A percentile compares a stretch with the other conserved stretches of the same genome.
phyloP scores from a whole-genome alignment of 2,797 vertebrate species.

The Ictinia mississippiensis region DNA sequence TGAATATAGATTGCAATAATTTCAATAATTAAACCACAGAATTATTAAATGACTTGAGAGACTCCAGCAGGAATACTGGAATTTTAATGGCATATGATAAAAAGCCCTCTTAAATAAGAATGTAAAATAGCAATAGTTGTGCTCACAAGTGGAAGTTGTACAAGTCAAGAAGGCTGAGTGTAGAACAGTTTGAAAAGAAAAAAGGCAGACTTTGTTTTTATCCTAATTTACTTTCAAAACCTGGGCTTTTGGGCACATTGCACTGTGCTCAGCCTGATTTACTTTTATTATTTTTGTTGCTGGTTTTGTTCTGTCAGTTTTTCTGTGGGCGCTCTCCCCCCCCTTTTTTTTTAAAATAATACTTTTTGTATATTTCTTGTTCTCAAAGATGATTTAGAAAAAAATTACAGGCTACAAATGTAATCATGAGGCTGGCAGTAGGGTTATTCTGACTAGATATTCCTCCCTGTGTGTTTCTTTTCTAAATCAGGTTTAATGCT shows the following conservation, averaged over 20 bases:
- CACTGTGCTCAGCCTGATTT: neutral
- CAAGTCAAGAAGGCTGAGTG: neutral
- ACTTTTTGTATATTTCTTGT: neutral
- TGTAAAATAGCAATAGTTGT: neutral
- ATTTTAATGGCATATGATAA: neutral
- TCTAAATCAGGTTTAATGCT: neutral
- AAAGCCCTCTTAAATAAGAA: neutral
- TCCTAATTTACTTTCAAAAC: neutral
- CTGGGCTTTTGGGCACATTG: neutral
- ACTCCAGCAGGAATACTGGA: neutral
- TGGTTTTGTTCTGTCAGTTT: neutral
- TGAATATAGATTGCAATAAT: neutral
- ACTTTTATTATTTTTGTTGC: neutral
- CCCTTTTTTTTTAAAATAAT: neutral
- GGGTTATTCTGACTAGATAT: neutral
- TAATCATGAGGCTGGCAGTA: neutral
- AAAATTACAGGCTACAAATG: neutral
- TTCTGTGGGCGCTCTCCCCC: neutral
- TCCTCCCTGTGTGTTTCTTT: neutral
- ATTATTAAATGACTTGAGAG: neutral
- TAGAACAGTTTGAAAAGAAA: neutral
- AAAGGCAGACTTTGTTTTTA: neutral
- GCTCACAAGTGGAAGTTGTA: neutral
- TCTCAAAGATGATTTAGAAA: neutral
- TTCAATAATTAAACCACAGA: constrained; percentile 30